Evolutionary conservation across 2,113 vertebrate genomes (phyloP).

Genomic region (Chamaea fasciata): DNA sequence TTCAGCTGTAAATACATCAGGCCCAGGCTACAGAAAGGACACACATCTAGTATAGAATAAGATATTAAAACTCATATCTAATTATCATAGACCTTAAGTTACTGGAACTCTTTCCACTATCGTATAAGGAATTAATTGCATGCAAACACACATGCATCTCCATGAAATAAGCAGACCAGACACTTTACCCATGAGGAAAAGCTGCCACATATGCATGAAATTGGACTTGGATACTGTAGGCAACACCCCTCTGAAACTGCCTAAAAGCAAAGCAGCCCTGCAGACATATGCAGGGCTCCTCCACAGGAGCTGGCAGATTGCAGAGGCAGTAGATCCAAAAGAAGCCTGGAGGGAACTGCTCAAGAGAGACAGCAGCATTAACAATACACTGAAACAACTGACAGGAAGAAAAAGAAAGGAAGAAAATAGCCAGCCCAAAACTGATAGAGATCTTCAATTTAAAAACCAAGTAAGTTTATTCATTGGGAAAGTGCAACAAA

Average conservation of each 20-base stretch:
- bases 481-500: conserved; percentile 58
- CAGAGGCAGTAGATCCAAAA: not conserved
- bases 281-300: not conserved
- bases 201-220: not conserved
- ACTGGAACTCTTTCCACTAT: not conserved
- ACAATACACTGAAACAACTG: conserved; percentile 28
- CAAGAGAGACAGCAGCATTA: conserved; percentile 3
- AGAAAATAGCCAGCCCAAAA: conserved; percentile 16
- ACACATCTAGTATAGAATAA: not conserved
- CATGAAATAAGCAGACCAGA: not conserved
- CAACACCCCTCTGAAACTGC: not conserved
- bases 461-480: conserved; percentile 67
- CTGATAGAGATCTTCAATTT: conserved; percentile 75
- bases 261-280: not conserved
- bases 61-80: not conserved
- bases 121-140: not conserved
- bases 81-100: not conserved
- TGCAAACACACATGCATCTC: not conserved
- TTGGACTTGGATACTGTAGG: not conserved
- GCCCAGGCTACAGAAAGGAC: not conserved
- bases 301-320: not conserved
- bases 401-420: not conserved
- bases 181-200: not conserved
- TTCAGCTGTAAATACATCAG: not conserved
- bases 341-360: not conserved